Base-by-base conservation (phyloP, 2,797 vertebrate species). In the Nannoperca australis region DNA sequence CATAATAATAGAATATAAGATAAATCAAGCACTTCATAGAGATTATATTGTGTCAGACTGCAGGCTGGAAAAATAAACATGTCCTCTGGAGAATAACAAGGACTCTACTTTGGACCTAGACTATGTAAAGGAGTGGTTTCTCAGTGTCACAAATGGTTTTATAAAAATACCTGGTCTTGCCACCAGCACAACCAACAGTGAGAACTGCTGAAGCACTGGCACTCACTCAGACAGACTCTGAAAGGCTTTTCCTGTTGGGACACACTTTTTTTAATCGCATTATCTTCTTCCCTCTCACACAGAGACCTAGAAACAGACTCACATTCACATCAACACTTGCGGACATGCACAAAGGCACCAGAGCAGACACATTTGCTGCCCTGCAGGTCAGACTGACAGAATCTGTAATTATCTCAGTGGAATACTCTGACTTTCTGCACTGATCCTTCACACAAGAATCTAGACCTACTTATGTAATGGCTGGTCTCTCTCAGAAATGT, bases 371-470 rank as follows among this genome's bases (percentile, higher is more conserved):
- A 78, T 79, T 85, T 60, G 49, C 58, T 59, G 78, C 77, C 79
- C 84, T 65, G 70, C 75, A 80, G 86, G 78, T 84, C 84, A 87
- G 54, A 87, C 83, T 49, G 70, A 80, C 58, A 78, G 49, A 82
- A 81, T 85, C 63, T 88, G 78, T 89, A 84, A 93, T 90, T 86
- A 90, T 89, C 73, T 70, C 80, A 78, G 70, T 66, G 71, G 73
- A 90, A 77, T 76, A 73, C 76, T 78, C 12, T 72, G 77, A 78
- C 83, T 87, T 88, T 32, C 73, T 53, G 55, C 83, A 76, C 66
- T 84, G 70, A 88, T 81, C 82, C 81, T 64, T 78, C 53, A 59
- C 75, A 74, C 59, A 65, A 73, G 60, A 76, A 78, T 76, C 76
- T 62, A 58, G 30, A 51, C 55, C 24, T 11, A 27, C 55, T 86